Base-by-base conservation (phyloP, 2,888 invertebrate species). In the Drosophila putrida region DNA sequence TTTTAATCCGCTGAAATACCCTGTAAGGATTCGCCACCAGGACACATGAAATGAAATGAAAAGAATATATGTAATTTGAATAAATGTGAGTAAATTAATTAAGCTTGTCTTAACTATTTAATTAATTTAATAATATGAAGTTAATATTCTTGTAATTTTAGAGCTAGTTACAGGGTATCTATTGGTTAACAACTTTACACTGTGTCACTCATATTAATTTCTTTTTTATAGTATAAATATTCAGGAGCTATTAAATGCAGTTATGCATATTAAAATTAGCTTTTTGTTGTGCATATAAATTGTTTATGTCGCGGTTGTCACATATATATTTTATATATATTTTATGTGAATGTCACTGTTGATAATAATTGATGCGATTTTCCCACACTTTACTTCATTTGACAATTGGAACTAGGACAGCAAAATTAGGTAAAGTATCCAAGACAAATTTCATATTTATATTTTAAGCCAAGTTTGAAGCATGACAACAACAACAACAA, bases 161-260 rank as follows among this genome's bases (percentile, higher is more conserved):
- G 11, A 6, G 1, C 6, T 10, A 1, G 0, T n/a, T 15, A 20
- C 25, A 54, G 63, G 63, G 43, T 60, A 64, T 67, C 8, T 15
- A 0, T 0, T 2, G 25, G 54, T 6, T 31, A n/a, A 28, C 5
- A 11, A 9, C 9, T 10, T 1, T 8, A 2, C 3, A 38, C 4
- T 20, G n/a, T 38, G 15, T 10, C 20, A 13, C 39, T 6, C 25
- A n/a, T n/a, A n/a, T 11, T 2, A 6, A 1, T 25, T 49, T 27
- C 39, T 31, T 28, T 28, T 20, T n/a, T 35, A 44, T 58, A 27
- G 46, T 39, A 71, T 88, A 63, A 86, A 85, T 83, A 86, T 83
- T 77, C 71, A 82, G 63, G 43, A 44, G 83, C 69, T 77, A 80
- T 88, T 80, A 77, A 83, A 82, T 86, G 88, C 80, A 82, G 80